Base-by-base conservation (phyloP, 2,888 invertebrate genomes). In the Drosophila diplacantha region DNA sequence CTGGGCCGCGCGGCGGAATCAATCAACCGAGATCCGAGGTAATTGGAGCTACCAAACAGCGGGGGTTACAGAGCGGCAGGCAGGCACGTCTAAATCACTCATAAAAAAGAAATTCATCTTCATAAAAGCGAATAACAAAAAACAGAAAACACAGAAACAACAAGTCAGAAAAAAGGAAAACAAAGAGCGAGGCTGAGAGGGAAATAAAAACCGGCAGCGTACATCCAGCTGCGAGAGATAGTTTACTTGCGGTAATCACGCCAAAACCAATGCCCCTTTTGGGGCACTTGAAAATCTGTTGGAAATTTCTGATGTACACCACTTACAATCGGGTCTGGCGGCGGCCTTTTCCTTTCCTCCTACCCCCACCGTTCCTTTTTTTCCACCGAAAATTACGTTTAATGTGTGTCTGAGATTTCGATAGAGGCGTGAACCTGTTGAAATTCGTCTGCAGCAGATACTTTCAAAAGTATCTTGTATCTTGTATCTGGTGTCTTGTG, bases 341-440 rank as follows among this genome's bases (percentile, higher is more conserved):
- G 26, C 46, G 39, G 38, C 38, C 44, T 60, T 59, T 46, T 41
- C 24, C 60, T 49, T 41, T 61, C 41, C 41, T 14, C 14, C 8
- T 26, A 7, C 26, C 43, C 26, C 12, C 16, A 4, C 32, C 24
- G 11, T 29, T 14, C 14, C n/a, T 35, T 24, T 51, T 50, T 49
- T 43, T 46, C 20, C 31, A 44, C 44, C 59, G 63, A 82, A 80
- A 76, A 74, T 82, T 72, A 81, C 79, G 71, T 83, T 60, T 72
- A 78, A 78, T 81, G 79, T 72, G 72, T 67, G 61, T 58, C 78
- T 78, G 69, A 56, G 62, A 53, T 73, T 52, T 71, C 60, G 67
- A 63, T 75, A 67, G 81, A 85, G 85, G 86, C 85, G 86, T 85
- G 79, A 85, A 85, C 81, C 83, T 83, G 85, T 85, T 86, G 85